phyloP scores from a whole-genome alignment of 2,113 vertebrate genomes.

The Zosterops lateralis region DNA sequence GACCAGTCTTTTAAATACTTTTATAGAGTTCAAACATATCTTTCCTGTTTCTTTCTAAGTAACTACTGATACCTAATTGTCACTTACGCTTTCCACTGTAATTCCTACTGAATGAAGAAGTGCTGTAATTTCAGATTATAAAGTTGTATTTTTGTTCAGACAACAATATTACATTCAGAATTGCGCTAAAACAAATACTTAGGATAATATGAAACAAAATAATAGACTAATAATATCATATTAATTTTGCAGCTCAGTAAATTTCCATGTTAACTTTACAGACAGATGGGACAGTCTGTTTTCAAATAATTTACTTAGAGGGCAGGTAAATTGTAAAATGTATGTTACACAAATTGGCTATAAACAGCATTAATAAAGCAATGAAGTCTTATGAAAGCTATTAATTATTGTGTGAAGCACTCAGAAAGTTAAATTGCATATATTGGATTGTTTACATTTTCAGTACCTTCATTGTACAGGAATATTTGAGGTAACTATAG shows the following conservation, averaged over 20 bases:
- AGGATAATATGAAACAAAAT: neutral
- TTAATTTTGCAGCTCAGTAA: neutral
- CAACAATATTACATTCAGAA: neutral
- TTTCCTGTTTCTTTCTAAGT: neutral
- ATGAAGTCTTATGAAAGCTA: neutral
- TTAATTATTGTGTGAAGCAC: neutral
- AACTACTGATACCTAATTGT: neutral
- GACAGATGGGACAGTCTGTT: neutral
- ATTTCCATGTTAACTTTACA: neutral
- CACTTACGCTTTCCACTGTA: neutral
- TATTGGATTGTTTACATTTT: neutral
- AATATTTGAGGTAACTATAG: neutral
- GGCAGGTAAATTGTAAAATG: neutral
- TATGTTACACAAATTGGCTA: neutral
- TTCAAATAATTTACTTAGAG: neutral
- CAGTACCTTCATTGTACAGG: neutral
- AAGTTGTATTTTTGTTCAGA: neutral
- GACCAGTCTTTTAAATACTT: neutral
- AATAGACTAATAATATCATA: neutral
- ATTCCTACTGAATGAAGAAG: neutral
- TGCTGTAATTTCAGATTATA: neutral
- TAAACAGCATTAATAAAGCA: neutral
- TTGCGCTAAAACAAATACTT: neutral
- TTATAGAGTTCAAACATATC: neutral
- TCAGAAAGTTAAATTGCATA: neutral